Base-by-base conservation (phyloP, 2,797 vertebrate genomes). In the Sebastes paucispinis region DNA sequence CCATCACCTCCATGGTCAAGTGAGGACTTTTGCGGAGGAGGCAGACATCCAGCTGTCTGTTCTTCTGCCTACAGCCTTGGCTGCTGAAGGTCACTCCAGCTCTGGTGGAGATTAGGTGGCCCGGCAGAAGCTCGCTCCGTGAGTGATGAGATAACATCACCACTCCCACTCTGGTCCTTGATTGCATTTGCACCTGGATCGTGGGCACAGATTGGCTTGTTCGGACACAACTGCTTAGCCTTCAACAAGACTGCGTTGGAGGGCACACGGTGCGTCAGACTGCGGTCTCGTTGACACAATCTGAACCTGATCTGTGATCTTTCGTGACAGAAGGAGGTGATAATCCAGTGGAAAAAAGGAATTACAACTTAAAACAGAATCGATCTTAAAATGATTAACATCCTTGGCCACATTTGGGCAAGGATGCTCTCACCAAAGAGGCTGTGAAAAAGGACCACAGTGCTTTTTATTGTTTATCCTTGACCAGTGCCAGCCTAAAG, bases 91-190 rank as follows among this genome's bases (percentile, higher is more conserved):
- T 88, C 79, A 66, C 68, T 50, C 10, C 2, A 31, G 73, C 76
- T 43, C 68, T 52, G 16, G 43, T 5, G 67, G 83, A 88, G 87
- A 93, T 88, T 81, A 83, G 32, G 27, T 84, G 77, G 52, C 81
- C 77, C 47, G 73, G 66, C 39, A 58, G 73, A 72, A 69, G 52
- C 59, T 83, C 66, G 4, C 39, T 70, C 60, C 75, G 39, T 74
- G 54, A 62, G 52, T 73, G 80, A 88, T 88, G 62, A 91, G 91
- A 92, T 93, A 93, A 89, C 79, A 80, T 69, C 73, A 34, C 50
- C 62, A 78, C 73, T 55, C 54, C 2, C 10, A 66, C 67, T 25
- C 72, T 43, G 14, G 75, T 72, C 83, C 83, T 89, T 91, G 82
- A 88, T 88, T 70, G 70, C 50, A 58, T 80, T 86, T 81, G 83